These are phyloP conservation scores for Corythornis vintsioides DNA, from an alignment of 2,113 vertebrate species.

Conservation along the genomic window DNA sequence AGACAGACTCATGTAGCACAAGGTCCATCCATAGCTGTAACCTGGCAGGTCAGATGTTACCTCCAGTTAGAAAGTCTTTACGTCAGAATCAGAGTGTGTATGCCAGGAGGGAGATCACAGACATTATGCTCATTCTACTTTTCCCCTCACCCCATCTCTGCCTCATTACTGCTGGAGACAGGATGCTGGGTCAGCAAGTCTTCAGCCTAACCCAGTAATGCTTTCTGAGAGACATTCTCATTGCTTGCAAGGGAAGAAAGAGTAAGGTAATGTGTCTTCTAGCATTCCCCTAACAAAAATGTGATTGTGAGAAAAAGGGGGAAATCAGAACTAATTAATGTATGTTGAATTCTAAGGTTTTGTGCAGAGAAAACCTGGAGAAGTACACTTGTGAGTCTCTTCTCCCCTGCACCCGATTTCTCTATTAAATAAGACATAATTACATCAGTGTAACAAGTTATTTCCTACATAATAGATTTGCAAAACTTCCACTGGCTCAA, in stretches of 20 bases:
- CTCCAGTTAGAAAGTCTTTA: not conserved
- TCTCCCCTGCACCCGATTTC: not conserved
- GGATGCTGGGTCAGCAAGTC: not conserved
- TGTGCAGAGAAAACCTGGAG: not conserved
- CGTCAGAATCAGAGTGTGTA: not conserved
- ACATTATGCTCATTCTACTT: not conserved
- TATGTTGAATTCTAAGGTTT: not conserved
- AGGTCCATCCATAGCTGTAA: not conserved
- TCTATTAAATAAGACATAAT: not conserved
- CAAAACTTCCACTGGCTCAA: not conserved
- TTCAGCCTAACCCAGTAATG: not conserved
- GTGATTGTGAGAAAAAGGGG: not conserved
- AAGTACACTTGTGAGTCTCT: not conserved
- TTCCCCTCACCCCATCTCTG: not conserved
- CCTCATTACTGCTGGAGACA: not conserved
- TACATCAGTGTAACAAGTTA: not conserved
- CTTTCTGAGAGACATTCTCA: not conserved
- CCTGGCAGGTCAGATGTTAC: not conserved
- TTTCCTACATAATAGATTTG: not conserved
- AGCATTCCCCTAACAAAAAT: not conserved
- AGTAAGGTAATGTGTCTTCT: not conserved
- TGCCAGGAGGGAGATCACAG: not conserved
- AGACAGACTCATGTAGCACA: not conserved
- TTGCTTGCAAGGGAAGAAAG: not conserved
- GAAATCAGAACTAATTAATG: not conserved